Conservation (phyloP, 2,888 invertebrate species). For the Pterostichus niger region DNA sequence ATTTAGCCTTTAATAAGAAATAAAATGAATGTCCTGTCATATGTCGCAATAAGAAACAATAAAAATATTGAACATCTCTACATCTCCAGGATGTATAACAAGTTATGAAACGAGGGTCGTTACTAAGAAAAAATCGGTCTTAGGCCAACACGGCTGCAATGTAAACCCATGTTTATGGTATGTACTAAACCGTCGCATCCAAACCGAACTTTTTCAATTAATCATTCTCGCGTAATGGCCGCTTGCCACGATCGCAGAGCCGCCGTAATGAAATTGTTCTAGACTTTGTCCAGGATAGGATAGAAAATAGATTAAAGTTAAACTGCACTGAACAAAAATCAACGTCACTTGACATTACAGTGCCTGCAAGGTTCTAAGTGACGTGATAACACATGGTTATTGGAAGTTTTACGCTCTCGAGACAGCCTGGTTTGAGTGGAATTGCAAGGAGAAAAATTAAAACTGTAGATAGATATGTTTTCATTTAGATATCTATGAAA, state of each 20-base stretch:
- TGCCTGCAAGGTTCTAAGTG: too few species aligned
- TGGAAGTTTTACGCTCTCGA: too few species aligned
- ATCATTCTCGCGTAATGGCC: conserved; percentile 38
- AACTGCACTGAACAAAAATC: not conserved
- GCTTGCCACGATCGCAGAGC: conserved; percentile 11
- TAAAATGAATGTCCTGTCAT: too few species aligned
- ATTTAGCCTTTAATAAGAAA: too few species aligned
- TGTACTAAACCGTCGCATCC: conserved; percentile 13
- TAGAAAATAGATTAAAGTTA: conserved; percentile 25
- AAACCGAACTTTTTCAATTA: conserved; percentile 49
- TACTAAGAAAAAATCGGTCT: conserved; percentile 26
- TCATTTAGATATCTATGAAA: too few species aligned
- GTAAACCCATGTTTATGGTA: conserved; percentile 41
- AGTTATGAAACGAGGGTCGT: not conserved
- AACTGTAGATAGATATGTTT: too few species aligned
- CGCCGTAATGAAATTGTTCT: conserved; percentile 36
- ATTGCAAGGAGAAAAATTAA: too few species aligned
- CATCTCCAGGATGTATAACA: conserved; percentile 2
- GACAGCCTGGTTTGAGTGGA: too few species aligned
- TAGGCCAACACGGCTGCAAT: not conserved
- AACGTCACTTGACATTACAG: not conserved
- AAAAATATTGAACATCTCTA: not conserved
- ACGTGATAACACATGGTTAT: too few species aligned
- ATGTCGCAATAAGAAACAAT: too few species aligned
- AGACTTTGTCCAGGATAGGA: conserved; percentile 33